A percentile compares a stretch with the other conserved stretches of the same genome.
These are phyloP conservation scores for Lates japonicus DNA, from an alignment of 2,797 vertebrate species.

Conservation along the genomic window DNA sequence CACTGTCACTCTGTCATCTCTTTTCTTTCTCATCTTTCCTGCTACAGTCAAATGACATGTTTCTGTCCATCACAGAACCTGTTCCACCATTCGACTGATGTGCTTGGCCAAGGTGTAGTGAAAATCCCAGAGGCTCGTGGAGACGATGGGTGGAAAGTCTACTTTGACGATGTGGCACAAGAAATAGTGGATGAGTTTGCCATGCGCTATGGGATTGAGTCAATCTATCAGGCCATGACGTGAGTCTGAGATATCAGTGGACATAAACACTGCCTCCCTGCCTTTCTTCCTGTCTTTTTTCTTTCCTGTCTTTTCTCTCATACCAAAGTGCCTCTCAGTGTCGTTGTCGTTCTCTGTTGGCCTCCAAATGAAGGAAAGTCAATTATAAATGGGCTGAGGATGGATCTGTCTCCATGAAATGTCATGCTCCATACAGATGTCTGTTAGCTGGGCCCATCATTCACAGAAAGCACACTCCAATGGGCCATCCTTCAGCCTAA, in stretches of 20 bases:
- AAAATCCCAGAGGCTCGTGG: conserved; percentile 95
- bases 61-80: conserved; percentile 88
- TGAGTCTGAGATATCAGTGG: conserved; percentile 80
- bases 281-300: not conserved
- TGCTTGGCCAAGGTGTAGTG: conserved; percentile 92
- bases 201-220: conserved; percentile 98
- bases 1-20: not conserved
- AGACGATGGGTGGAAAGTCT: conserved; percentile 98
- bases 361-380: conserved; percentile 59
- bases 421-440: conserved; percentile 42
- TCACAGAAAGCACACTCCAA: conserved; percentile 51
- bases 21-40: not conserved
- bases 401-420: conserved; percentile 53
- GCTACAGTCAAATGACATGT: not conserved
- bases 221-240: conserved; percentile 99
- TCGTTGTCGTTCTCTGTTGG: conserved; percentile 15
- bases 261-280: not conserved
- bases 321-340: conserved; percentile 34
- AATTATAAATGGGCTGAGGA: conserved; percentile 44
- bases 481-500: conserved; percentile 54
- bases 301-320: conserved; percentile 15
- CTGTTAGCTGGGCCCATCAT: conserved; percentile 56
- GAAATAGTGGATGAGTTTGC: conserved; percentile 99
- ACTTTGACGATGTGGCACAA: conserved; percentile 96
- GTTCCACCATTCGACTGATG: conserved; percentile 95